Evolutionary conservation across 2,888 invertebrate species (phyloP).

Genomic region (Sphaerophoria taeniata): DNA sequence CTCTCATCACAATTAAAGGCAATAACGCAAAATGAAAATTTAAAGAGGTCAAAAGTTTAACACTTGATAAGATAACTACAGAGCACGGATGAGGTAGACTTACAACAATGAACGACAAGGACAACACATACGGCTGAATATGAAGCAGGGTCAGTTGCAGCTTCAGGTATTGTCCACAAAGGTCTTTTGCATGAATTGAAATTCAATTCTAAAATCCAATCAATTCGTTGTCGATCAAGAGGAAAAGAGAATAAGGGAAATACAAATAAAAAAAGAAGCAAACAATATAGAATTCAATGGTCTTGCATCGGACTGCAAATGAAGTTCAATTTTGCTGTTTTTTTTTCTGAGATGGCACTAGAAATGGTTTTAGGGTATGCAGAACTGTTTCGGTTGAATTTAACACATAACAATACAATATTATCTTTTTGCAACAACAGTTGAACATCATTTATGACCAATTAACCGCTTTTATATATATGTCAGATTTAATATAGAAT

Average conservation of each 20-base stretch:
- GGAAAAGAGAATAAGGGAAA: neutral
- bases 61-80: slow-evolving; percentile 54
- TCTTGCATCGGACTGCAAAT: slow-evolving; percentile 52
- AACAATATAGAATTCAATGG: slow-evolving; percentile 35
- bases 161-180: neutral
- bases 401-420: neutral
- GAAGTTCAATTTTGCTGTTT: slow-evolving; percentile 18
- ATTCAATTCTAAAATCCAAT: slow-evolving; percentile 68
- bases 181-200: slow-evolving; percentile 31
- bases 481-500: too few relatives aligned
- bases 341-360: slow-evolving; percentile 8
- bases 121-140: too few relatives aligned
- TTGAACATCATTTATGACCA: too few relatives aligned
- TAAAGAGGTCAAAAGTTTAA: slow-evolving; percentile 54
- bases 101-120: slow-evolving; percentile 34
- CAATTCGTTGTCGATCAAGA: slow-evolving; percentile 52
- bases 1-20: slow-evolving; percentile 9
- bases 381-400: neutral
- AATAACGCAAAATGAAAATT: slow-evolving; percentile 4
- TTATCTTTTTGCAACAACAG: too few relatives aligned
- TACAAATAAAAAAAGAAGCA: slow-evolving; percentile 6
- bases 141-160: slow-evolving; percentile 9
- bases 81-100: slow-evolving; percentile 18
- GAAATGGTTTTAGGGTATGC: slow-evolving; percentile 14
- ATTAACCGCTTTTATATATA: too few relatives aligned